These are phyloP conservation scores for Encarsia formosa DNA, from an alignment of 2,888 invertebrate genomes.

Conservation along the genomic window DNA sequence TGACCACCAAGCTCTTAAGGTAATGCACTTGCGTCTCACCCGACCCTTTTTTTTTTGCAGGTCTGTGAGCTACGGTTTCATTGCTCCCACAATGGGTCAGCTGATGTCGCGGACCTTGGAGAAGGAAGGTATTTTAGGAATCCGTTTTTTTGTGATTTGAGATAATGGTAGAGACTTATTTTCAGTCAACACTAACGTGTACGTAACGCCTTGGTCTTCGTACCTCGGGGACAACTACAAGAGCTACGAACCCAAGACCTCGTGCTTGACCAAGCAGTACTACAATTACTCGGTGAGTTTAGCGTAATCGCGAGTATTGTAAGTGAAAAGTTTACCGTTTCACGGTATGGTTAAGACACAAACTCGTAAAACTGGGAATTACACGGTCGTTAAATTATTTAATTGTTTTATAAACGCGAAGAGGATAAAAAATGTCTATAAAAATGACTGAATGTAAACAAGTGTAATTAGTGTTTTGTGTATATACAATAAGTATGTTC, in stretches of 20 bases:
- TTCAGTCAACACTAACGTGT: constrained; percentile 5
- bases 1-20: neutral
- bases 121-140: constrained; percentile 16
- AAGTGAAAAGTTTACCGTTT: too few species aligned
- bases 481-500: too few species aligned
- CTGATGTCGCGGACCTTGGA: constrained; percentile 7
- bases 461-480: too few species aligned
- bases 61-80: constrained; percentile 11
- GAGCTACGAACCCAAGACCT: constrained; percentile 5
- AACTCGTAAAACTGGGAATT: too few species aligned
- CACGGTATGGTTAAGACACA: too few species aligned
- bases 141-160: too few species aligned
- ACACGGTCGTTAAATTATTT: neutral
- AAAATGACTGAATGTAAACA: too few species aligned
- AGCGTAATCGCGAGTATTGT: neutral
- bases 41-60: constrained; percentile 1
- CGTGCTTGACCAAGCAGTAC: constrained; percentile 8
- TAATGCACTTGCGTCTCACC: too few species aligned
- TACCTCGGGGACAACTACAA: constrained; percentile 4
- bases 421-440: too few species aligned
- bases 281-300: constrained; percentile 8
- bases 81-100: constrained; percentile 7
- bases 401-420: too few species aligned
- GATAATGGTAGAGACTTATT: neutral
- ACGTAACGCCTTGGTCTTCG: constrained; percentile 8